Base-by-base conservation (phyloP, 2,113 vertebrate genomes). In the Oncorhynchus masou region DNA sequence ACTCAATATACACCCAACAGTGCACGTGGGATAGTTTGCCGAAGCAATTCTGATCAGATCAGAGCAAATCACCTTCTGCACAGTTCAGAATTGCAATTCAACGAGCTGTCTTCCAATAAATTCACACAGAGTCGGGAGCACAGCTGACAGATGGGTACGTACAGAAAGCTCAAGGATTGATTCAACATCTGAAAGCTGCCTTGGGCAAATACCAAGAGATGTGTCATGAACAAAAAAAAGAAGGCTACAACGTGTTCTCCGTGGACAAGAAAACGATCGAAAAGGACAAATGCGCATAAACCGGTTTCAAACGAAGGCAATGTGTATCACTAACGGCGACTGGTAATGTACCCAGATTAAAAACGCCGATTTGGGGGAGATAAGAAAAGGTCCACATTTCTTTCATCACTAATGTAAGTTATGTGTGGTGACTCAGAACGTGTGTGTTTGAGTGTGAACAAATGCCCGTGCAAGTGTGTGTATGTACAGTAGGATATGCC, bases 271-370 rank as follows among this genome's bases (percentile, higher is more conserved):
- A 54, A 54, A 8, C 68, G 3, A 51, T 70, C 69, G 57, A 76
- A 76, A 73, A 78, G 81, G 77, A 60, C 66, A 80, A 80, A 68
- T 86, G 79, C 89, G 87, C 89, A 90, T 88, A 87, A 87, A 82
- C 71, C 65, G 74, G 64, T 8, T 73, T 69, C 13, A 45, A 69
- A 22, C 3, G 13, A 22, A 39, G 39, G 31, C 71, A 59, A 82
- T 34, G 59, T 22, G 25, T 48, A 71, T 71, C 27, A 60, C 60
- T 75, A 76, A 78, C 45, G 77, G 11, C 45, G 11, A 1, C n/a
- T 68, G 68, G 66, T 54, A 69, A 82, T 51, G 62, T 29, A 24
- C 5, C 11, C 20, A n/a, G 4, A 31, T 34, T 34, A 25, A 4
- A n/a, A 34, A n/a, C 9, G 34, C 16, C 20, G 25, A 45, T 69